These are phyloP conservation scores for Brachyhypopomus gauderio DNA, from an alignment of 2,113 vertebrate species.

Conservation along the genomic window DNA sequence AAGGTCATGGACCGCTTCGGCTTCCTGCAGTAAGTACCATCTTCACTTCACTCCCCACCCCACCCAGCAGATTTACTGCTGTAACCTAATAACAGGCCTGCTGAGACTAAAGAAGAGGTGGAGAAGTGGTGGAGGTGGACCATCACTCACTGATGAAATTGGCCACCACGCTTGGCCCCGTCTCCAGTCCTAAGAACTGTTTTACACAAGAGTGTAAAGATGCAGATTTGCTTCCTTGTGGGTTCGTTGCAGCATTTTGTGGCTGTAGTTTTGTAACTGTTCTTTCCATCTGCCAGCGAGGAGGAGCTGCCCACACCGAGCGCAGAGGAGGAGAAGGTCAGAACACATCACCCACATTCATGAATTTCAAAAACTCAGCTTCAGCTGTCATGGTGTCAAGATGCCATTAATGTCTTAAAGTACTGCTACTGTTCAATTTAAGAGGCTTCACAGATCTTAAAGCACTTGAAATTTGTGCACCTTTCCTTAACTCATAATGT, in stretches of 20 bases:
- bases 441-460: background rate
- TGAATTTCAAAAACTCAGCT: too few relatives aligned
- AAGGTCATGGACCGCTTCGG: slow-evolving; percentile 88
- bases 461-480: background rate
- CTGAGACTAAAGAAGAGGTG: background rate
- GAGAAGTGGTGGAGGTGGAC: background rate
- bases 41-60: background rate
- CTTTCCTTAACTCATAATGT: background rate
- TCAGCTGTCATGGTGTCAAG: too few relatives aligned
- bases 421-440: background rate
- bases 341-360: background rate
- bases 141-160: background rate
- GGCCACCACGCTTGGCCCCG: background rate
- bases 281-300: slow-evolving; percentile 72
- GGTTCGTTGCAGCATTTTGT: background rate
- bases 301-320: slow-evolving; percentile 83
- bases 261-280: slow-evolving; percentile 8
- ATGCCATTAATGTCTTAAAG: too few relatives aligned
- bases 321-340: slow-evolving; percentile 86
- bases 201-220: background rate
- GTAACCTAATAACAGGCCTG: slow-evolving; percentile 5
- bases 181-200: background rate
- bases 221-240: background rate
- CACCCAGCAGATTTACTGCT: background rate
- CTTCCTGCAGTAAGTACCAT: slow-evolving; percentile 81